phyloP scores from a whole-genome alignment of 1,140 invertebrate genomes.

The Rhizoglyphus robini region DNA sequence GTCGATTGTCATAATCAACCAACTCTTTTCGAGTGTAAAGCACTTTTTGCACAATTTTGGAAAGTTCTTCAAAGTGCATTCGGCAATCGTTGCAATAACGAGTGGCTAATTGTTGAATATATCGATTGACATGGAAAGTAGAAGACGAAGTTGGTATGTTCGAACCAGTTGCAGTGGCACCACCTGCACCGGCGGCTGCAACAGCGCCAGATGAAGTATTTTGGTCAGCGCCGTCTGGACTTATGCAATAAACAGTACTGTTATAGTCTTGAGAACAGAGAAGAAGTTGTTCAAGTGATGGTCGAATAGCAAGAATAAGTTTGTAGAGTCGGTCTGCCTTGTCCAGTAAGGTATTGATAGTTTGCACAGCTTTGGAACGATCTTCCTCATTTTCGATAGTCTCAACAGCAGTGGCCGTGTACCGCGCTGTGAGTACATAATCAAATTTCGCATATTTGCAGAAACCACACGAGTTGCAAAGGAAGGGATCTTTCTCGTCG shows the following conservation, averaged over 20 bases:
- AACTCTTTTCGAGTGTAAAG: slow-evolving; percentile 74
- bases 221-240: slow-evolving; percentile 24
- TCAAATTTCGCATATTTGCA: slow-evolving; percentile 99
- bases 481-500: slow-evolving; percentile 96
- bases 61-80: slow-evolving; percentile 84
- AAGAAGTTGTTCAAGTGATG: slow-evolving; percentile 66
- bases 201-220: background rate
- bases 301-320: slow-evolving; percentile 69
- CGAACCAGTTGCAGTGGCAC: background rate
- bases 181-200: background rate
- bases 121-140: slow-evolving; percentile 40
- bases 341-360: slow-evolving; percentile 75
- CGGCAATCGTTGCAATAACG: slow-evolving; percentile 91
- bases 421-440: slow-evolving; percentile 68
- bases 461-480: slow-evolving; percentile 95
- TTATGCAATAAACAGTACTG: slow-evolving; percentile 52
- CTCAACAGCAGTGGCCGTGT: slow-evolving; percentile 79
- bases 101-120: slow-evolving; percentile 54
- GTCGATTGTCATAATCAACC: slow-evolving; percentile 77
- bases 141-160: slow-evolving; percentile 30
- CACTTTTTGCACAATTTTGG: slow-evolving; percentile 82
- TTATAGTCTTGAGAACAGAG: slow-evolving; percentile 59
- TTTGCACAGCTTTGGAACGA: slow-evolving; percentile 78
- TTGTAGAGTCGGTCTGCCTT: slow-evolving; percentile 89
- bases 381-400: slow-evolving; percentile 94